These are phyloP conservation scores for Bradypodion pumilum DNA, from an alignment of 2,797 vertebrate species.

Conservation along the genomic window DNA sequence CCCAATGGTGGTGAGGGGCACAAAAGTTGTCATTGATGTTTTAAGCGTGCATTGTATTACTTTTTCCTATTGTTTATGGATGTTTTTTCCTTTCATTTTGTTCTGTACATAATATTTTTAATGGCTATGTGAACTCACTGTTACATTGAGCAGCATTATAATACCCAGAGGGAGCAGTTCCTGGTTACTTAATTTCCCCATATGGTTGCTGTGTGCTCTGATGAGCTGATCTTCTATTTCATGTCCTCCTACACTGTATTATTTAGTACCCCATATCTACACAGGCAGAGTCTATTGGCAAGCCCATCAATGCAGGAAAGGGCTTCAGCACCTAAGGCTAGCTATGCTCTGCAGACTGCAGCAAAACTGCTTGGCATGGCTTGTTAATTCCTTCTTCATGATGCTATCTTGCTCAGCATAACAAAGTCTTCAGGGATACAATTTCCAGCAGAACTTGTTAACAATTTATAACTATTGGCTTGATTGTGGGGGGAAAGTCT, in stretches of 20 bases:
- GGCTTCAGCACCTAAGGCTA: slow-evolving; percentile 33
- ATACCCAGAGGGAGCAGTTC: not conserved
- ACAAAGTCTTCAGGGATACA: slow-evolving; percentile 50
- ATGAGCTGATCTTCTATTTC: not conserved
- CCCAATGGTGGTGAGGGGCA: no score
- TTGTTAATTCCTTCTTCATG: slow-evolving; percentile 44
- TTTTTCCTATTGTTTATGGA: no score
- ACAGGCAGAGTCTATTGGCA: not conserved
- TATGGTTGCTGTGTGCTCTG: not conserved
- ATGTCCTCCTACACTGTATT: not conserved
- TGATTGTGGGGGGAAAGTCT: slow-evolving; percentile 48
- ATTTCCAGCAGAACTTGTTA: slow-evolving; percentile 62
- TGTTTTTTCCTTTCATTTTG: no score
- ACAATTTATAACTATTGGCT: slow-evolving; percentile 63
- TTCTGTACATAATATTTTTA: slow-evolving; percentile 6
- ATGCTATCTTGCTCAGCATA: slow-evolving; percentile 26
- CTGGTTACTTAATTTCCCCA: not conserved
- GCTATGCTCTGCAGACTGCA: slow-evolving; percentile 57
- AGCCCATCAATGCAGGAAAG: not conserved
- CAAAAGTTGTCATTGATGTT: no score
- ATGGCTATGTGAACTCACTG: not conserved
- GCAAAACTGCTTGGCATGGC: not conserved
- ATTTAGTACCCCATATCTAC: not conserved
- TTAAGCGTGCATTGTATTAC: no score
- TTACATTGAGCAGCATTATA: not conserved